Percentiles rank a stretch among this genome's conserved stretches.
Evolutionary conservation across 2,113 vertebrate genomes (phyloP).

Genomic region (Pavo muticus): DNA sequence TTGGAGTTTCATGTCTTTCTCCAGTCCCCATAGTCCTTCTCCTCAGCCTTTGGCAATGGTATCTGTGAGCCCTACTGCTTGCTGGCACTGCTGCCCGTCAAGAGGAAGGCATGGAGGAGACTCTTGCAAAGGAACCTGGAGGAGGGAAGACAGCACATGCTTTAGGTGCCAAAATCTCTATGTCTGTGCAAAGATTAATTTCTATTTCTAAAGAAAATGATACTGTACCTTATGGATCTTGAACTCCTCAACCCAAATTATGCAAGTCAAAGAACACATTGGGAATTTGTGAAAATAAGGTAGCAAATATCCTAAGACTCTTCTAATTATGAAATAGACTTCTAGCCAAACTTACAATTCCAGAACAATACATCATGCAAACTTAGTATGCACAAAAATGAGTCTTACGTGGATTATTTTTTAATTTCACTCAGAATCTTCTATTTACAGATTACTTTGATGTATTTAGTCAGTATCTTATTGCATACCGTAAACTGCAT

Average conservation of each 20-base stretch:
- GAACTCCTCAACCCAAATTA: neutral
- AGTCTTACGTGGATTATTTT: neutral
- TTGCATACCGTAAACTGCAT: neutral
- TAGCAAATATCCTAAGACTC: neutral
- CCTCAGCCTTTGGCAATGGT: neutral
- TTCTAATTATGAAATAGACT: neutral
- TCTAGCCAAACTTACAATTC: neutral
- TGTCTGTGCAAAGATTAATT: neutral
- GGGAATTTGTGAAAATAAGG: neutral
- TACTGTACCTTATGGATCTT: neutral
- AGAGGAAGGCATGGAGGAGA: neutral
- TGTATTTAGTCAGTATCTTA: neutral
- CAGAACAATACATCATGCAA: neutral
- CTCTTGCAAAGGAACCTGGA: neutral
- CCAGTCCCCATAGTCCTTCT: too few relatives aligned
- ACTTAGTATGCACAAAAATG: neutral
- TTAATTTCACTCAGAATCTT: neutral
- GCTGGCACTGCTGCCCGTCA: neutral
- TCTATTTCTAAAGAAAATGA: neutral
- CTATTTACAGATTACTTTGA: neutral
- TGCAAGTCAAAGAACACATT: neutral
- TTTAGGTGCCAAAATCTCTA: neutral
- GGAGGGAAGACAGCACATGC: neutral
- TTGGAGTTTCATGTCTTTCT: neutral
- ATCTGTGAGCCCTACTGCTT: neutral